Conservation (phyloP, 2,797 vertebrate genomes). For the Peromyscus eremicus region DNA sequence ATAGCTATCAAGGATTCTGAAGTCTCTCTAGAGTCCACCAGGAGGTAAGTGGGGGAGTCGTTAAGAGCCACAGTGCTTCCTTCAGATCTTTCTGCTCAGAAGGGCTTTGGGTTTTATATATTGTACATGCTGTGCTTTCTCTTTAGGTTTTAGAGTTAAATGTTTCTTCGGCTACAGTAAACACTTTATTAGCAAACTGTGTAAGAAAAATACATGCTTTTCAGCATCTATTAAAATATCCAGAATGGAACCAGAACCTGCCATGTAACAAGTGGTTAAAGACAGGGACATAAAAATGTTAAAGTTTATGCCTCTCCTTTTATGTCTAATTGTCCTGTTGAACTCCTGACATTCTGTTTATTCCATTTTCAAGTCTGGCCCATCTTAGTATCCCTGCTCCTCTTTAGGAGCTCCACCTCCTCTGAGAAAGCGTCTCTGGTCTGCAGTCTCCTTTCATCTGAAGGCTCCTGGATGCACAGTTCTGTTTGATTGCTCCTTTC, state of each 20-base stretch:
- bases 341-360: background rate
- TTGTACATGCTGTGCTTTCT: background rate
- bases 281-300: background rate
- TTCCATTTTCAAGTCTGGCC: background rate
- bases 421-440: background rate
- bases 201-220: background rate
- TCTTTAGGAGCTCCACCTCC: background rate
- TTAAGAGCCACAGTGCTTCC: background rate
- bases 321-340: background rate
- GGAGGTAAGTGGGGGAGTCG: background rate
- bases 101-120: background rate
- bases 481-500: slow-evolving; percentile 6
- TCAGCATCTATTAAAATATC: background rate
- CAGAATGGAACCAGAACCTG: background rate
- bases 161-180: background rate
- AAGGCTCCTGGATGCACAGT: background rate
- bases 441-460: background rate
- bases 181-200: background rate
- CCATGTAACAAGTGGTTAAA: background rate
- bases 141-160: background rate
- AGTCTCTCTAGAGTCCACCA: background rate
- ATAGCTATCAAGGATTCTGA: background rate
- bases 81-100: background rate
- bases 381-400: background rate
- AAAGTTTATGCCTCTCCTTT: background rate